Conservation (phyloP, 1,140 invertebrate genomes). For the Sycophila sp. region DNA sequence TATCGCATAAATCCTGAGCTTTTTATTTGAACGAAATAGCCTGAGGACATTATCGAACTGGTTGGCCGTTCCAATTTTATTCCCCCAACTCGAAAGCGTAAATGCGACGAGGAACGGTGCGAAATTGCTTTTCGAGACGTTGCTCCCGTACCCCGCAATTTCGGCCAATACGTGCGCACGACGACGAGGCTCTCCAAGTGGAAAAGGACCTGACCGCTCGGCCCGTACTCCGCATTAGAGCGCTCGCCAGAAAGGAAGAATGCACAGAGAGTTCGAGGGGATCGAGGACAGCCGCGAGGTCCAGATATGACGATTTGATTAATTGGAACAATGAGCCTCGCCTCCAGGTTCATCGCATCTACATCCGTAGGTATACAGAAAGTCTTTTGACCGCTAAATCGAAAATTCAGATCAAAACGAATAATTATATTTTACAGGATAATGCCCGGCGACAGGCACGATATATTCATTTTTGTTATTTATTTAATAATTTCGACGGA, state of each 20-base stretch:
- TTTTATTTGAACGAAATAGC: too few species aligned
- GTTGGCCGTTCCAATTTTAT: not conserved
- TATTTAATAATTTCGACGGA: too few species aligned
- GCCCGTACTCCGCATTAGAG: not conserved
- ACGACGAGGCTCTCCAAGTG: not conserved
- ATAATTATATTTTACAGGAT: too few species aligned
- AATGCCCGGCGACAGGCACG: too few species aligned
- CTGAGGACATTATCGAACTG: not conserved
- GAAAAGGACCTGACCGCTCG: not conserved
- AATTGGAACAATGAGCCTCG: not conserved
- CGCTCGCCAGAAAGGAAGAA: not conserved
- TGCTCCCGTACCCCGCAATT: slow-evolving; percentile 2
- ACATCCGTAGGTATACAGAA: too few species aligned
- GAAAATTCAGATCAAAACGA: too few species aligned
- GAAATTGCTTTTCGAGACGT: slow-evolving; percentile 8
- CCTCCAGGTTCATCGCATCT: too few species aligned
- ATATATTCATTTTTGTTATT: too few species aligned
- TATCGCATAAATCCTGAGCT: too few species aligned
- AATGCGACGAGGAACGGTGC: not conserved
- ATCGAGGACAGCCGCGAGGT: too few species aligned
- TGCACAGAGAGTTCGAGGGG: not conserved
- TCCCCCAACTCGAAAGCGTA: not conserved
- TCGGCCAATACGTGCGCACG: not conserved
- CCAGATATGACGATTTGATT: too few species aligned
- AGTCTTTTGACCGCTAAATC: too few species aligned